Evolutionary conservation across 2,113 vertebrate species (phyloP), one percentile per base, ranked within the genome.

Genomic region (Rhinopomastus cyanomelas): DNA sequence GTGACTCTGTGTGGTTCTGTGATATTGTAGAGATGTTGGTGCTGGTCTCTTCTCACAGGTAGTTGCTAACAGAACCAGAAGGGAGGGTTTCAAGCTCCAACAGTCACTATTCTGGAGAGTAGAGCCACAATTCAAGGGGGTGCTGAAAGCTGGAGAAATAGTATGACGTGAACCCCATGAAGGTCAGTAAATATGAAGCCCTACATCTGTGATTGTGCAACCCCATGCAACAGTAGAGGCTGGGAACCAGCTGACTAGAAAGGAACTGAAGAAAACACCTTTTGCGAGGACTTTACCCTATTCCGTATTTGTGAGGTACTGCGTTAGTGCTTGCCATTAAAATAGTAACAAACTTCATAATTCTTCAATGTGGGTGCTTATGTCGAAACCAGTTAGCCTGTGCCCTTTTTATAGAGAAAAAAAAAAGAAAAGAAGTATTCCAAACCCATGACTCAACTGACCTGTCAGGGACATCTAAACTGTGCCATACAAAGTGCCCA

Each of bases 191-290:
- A 30, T 14, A 5, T 15, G 29, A 91, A 81, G 60, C 71, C 10
- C 52, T 61, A 13, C 21, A 14, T 57, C 56, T 69, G 32, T 5
- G 23, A 53, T 46, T 69, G 23, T 53, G 25, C 8, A 77, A n/a
- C 1, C 6, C 19, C 0, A 2, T 44, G 13, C 13, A 73, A 39
- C 14, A 16, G 6, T 8, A 78, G 5, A 65, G 26, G 7, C 13
- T 85, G 37, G 21, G n/a, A 90, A 44, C 8, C 12, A 67, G 12
- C 11, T 67, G 49, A 27, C 30, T 66, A 32, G 36, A 39, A 84
- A 73, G 20, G 34, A 56, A 37, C 26, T 59, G 22, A 68, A 68
- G 64, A 51, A 81, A 69, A 84, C 13, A 8, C 44, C 14, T 15
- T 22, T 27, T 59, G 19, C 39, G 12, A 81, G 12, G 18, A 32